Conservation (phyloP, 1,140 invertebrate species). For the Triops cancriformis region DNA sequence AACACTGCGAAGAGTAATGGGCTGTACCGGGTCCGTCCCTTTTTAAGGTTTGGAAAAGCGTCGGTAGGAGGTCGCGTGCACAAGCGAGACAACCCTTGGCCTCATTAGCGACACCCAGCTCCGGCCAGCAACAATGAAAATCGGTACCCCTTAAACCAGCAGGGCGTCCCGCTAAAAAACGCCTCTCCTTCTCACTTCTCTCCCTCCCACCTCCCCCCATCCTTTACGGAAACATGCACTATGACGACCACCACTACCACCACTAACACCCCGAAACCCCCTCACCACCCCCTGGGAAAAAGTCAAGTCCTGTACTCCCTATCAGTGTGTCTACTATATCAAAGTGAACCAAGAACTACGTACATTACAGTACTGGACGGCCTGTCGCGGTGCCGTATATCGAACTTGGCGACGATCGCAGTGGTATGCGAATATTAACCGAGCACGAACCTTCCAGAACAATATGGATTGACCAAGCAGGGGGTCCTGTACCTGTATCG, state of each 20-base stretch:
- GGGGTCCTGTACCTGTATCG: not conserved
- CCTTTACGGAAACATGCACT: not conserved
- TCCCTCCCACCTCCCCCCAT: not conserved
- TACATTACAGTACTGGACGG: not conserved
- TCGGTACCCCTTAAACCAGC: not conserved
- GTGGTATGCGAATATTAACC: constrained; percentile 1
- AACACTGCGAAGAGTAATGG: not conserved
- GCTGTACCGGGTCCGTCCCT: not conserved
- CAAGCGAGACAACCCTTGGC: constrained; percentile 8
- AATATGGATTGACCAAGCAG: constrained; percentile 6
- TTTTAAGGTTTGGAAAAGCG: not conserved
- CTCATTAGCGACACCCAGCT: constrained; percentile 9
- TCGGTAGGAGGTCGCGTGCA: constrained; percentile 11
- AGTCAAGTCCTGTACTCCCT: not conserved
- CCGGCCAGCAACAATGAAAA: not conserved
- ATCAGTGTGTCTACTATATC: not conserved
- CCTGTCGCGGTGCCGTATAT: not conserved
- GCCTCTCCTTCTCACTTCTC: not conserved
- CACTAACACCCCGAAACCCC: too few species aligned
- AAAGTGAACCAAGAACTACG: not conserved
- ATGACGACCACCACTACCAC: too few species aligned
- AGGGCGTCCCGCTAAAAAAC: constrained; percentile 8
- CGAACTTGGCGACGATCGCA: not conserved
- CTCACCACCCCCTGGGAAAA: not conserved
- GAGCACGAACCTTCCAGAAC: not conserved